Evolutionary conservation across 2,113 vertebrate species (phyloP).

Genomic region (Pteronura brasiliensis): DNA sequence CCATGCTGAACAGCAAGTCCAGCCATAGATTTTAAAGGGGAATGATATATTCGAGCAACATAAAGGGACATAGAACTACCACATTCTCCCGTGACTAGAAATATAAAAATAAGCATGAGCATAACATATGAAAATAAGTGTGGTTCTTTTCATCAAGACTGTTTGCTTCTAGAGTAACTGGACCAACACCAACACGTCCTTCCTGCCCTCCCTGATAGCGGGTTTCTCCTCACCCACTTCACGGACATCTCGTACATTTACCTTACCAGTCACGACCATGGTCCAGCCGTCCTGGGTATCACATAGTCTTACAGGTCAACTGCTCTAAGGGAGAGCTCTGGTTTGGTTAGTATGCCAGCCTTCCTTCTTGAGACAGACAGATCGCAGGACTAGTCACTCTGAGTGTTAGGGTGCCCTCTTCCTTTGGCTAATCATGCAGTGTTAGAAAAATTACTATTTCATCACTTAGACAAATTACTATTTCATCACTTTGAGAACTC

Average conservation of each 20-base stretch:
- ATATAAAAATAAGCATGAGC: background rate
- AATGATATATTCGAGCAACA: background rate
- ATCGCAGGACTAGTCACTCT: background rate
- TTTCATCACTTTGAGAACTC: conserved; percentile 19
- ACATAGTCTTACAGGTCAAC: background rate
- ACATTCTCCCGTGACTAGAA: background rate
- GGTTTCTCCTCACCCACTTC: background rate
- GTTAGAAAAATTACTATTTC: background rate
- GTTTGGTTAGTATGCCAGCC: background rate
- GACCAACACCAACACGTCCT: background rate
- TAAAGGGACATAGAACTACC: background rate
- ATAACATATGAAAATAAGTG: background rate
- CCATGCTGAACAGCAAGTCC: too few relatives aligned
- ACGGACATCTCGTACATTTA: background rate
- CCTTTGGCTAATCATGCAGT: conserved; percentile 8
- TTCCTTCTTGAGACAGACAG: background rate
- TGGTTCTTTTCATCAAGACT: background rate
- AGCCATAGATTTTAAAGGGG: background rate
- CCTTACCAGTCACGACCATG: background rate
- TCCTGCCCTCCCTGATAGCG: background rate
- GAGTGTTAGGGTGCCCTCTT: background rate
- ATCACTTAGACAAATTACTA: background rate
- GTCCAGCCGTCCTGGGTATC: background rate
- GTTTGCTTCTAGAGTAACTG: too few relatives aligned
- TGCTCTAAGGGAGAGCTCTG: background rate